Conservation (phyloP, 1,140 invertebrate species). For the Zaprionus nigranus region DNA sequence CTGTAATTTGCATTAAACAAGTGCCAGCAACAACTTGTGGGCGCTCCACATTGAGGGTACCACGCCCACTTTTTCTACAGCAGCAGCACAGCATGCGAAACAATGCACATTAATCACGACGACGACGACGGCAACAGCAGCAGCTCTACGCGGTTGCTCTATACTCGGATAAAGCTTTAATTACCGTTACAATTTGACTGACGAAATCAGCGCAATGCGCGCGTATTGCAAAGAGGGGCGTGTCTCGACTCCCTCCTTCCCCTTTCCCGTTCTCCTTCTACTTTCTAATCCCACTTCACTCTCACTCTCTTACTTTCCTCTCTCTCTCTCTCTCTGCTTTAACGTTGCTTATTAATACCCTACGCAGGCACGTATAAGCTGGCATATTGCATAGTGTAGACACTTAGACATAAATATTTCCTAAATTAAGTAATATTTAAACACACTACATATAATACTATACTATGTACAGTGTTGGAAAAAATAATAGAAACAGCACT, state of each 20-base stretch:
- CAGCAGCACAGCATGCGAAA: slow-evolving; percentile 55
- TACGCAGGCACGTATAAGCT: not conserved
- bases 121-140: slow-evolving; percentile 35
- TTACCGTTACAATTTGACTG: slow-evolving; percentile 69
- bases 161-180: slow-evolving; percentile 64
- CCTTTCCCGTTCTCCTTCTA: not conserved
- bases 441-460: not conserved
- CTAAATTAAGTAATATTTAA: not conserved
- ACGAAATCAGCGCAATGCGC: slow-evolving; percentile 53
- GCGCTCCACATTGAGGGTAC: slow-evolving; percentile 29
- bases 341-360: not conserved
- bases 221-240: not conserved
- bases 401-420: no score
- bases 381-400: not conserved
- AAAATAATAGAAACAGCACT: no score
- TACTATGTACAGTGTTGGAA: no score
- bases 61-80: slow-evolving; percentile 10
- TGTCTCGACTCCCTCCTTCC: no score
- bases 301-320: slow-evolving; percentile 2
- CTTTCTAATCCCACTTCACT: not conserved
- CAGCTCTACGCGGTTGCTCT: slow-evolving; percentile 10
- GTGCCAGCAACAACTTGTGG: slow-evolving; percentile 53
- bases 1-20: slow-evolving; percentile 78
- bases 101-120: slow-evolving; percentile 72
- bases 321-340: not conserved